Evolutionary conservation across 1,140 invertebrate genomes (phyloP).

Genomic region (Aphaenogaster ashmeadi): DNA sequence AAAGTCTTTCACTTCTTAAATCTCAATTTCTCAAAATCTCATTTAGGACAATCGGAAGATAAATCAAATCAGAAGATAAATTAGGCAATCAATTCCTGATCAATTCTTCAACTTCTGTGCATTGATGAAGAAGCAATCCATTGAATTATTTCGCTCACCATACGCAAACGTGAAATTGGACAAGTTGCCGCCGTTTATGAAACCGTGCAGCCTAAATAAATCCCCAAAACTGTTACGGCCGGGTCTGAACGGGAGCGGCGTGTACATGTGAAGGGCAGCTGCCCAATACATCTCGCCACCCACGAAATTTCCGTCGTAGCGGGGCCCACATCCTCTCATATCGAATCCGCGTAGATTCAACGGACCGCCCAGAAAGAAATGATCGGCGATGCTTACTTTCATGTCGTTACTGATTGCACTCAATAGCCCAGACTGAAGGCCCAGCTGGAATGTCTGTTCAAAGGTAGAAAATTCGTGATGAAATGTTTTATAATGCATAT

Average conservation of each 20-base stretch:
- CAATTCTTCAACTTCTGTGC: not conserved
- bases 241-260: constrained; percentile 94
- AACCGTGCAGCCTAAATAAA: constrained; percentile 93
- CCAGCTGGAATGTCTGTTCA: constrained; percentile 91
- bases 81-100: not conserved
- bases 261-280: constrained; percentile 93
- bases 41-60: not conserved
- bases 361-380: constrained; percentile 96
- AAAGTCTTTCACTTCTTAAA: not conserved
- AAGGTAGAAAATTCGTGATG: constrained; percentile 68
- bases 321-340: constrained; percentile 93
- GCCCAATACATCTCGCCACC: constrained; percentile 94
- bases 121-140: not conserved
- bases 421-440: constrained; percentile 91
- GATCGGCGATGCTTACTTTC: constrained; percentile 91
- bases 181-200: constrained; percentile 94
- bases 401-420: constrained; percentile 89
- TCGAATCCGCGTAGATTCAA: constrained; percentile 94
- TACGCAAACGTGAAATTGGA: constrained; percentile 85
- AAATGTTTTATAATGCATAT: not conserved
- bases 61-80: not conserved
- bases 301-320: constrained; percentile 90
- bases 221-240: constrained; percentile 92
- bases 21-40: not conserved
- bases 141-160: constrained; percentile 66